Evolutionary conservation across 64 coral and sea anemone genomes (phyloP).

Genomic region (Stylophora pistillata): DNA sequence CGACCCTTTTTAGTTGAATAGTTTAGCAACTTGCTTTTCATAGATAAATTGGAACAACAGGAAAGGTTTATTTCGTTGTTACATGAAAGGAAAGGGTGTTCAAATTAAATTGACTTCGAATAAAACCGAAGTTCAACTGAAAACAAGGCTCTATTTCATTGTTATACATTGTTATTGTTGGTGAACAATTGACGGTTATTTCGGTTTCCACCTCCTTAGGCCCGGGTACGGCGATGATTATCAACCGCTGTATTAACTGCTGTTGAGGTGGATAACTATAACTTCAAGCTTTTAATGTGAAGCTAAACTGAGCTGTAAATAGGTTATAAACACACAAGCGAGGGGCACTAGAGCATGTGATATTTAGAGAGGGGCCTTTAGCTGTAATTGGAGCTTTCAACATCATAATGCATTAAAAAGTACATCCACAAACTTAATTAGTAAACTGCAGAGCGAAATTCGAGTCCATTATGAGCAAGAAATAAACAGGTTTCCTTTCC

Average conservation of each 20-base stretch:
- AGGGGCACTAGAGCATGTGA: background rate
- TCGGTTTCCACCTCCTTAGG: slow-evolving; percentile 31
- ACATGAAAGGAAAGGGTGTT: background rate
- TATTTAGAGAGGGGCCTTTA: background rate
- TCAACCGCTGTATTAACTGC: background rate
- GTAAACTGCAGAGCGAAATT: background rate
- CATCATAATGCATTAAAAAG: slow-evolving; percentile 9
- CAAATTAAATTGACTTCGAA: slow-evolving; percentile 10
- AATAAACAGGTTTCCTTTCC: background rate
- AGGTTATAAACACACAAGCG: background rate
- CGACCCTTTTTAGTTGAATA: background rate
- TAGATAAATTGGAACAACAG: background rate
- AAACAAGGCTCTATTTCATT: slow-evolving; percentile 40
- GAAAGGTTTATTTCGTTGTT: background rate
- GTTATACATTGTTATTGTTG: slow-evolving; percentile 16
- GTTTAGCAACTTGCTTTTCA: background rate
- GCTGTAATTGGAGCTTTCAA: slow-evolving; percentile 26
- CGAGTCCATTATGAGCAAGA: background rate
- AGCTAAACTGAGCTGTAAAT: background rate
- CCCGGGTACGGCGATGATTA: background rate
- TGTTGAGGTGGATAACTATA: background rate
- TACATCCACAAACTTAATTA: background rate
- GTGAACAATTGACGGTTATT: slow-evolving; percentile 30
- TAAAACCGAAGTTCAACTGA: background rate
- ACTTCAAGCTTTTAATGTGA: background rate